Base-by-base conservation (phyloP, 1,140 invertebrate genomes). In the Cotesia typhae region DNA sequence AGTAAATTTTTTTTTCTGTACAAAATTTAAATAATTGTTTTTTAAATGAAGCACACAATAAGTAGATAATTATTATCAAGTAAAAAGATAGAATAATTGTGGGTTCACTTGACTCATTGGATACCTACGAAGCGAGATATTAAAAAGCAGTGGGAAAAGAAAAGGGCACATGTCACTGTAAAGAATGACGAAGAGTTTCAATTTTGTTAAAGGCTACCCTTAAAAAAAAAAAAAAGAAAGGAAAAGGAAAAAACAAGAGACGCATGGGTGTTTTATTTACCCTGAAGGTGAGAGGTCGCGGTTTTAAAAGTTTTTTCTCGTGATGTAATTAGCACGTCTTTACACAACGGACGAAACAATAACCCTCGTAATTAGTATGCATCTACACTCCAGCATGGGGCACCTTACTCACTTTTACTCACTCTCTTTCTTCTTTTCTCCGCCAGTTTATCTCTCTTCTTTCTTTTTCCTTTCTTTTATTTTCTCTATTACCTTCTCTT, bases 321-420 rank as follows among this genome's bases (percentile, higher is more conserved):
- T 82, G 80, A 82, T 79, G 79, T 84, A 83, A 84, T 84, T 84
- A 83, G 83, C 82, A 82, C 77, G 78, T 83, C 83, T 84, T 83
- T 77, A 78, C 77, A 79, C 76, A 74, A 76, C 76, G 74, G 61
- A 59, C 38, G 57, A 74, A 73, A 83, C 81, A 83, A 84, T 83
- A 63, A 65, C 9, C 52, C 63, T 17, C 76, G 80, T 83, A 84
- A 84, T 84, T 84, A 84, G 81, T 83, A 84, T 82, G 76, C 78
- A 76, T 76, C 52, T 64, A 55, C 63, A 59, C 71, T 67, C 69
- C 65, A 53, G 12, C 55, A 53, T 57, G 66, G 47, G 53, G 37
- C 70, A 20, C 68, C 67, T 63, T 61, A 61, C 73, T 59, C 64
- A 41, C 38, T 57, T 35, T 67, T 71, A 35, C 66, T 57, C n/a